phyloP scores from a whole-genome alignment of 2,888 invertebrate genomes.

The Zelleria hepariella region DNA sequence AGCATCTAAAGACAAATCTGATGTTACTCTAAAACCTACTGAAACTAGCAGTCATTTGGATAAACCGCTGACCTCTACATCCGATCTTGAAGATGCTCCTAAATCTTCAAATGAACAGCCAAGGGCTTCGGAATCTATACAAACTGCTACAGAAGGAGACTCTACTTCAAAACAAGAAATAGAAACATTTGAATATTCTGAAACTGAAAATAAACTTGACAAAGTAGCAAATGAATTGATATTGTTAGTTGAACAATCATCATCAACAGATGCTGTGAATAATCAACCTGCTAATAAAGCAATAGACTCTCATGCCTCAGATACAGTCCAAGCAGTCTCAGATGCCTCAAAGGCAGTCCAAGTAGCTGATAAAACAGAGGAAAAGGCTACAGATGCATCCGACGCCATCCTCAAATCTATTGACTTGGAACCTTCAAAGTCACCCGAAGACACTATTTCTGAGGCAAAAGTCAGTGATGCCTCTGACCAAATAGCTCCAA shows the following conservation, averaged over 20 bases:
- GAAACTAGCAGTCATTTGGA: neutral
- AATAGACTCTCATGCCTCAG: neutral
- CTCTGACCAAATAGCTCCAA: neutral
- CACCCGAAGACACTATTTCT: neutral
- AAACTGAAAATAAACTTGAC: no score
- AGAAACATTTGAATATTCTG: no score
- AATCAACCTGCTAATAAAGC: no score
- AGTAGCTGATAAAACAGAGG: neutral
- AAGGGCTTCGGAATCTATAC: no score
- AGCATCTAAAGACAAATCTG: neutral
- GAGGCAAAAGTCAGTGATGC: neutral
- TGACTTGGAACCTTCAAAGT: neutral
- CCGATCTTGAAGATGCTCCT: no score
- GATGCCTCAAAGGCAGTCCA: neutral
- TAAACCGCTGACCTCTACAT: no score
- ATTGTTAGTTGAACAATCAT: no score
- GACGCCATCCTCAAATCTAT: neutral
- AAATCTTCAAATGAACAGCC: no score
- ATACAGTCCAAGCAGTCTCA: neutral
- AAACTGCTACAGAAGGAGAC: no score
- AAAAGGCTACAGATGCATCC: neutral
- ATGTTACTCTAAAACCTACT: neutral
- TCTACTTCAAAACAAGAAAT: no score
- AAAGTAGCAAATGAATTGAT: no score
- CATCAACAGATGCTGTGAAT: no score